phyloP scores from a whole-genome alignment of 2,888 invertebrate species.

The Bugula neritina region DNA sequence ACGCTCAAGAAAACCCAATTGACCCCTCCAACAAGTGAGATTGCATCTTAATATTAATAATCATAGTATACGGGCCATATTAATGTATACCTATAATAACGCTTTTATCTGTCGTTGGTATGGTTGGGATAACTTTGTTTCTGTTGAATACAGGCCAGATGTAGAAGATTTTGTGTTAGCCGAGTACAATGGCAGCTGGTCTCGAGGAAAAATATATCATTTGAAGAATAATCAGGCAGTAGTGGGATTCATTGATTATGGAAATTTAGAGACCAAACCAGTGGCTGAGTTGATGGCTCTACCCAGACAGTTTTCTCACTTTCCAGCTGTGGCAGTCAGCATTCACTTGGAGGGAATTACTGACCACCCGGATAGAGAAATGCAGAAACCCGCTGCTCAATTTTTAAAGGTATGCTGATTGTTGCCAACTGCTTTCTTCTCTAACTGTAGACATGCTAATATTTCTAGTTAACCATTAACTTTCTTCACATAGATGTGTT shows the following conservation, averaged over 20 bases:
- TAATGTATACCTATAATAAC: no score
- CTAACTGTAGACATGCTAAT: no score
- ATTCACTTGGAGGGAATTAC: background rate
- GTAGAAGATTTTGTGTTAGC: background rate
- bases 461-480: no score
- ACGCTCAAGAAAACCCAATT: background rate
- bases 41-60: no score
- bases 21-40: no score
- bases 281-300: background rate
- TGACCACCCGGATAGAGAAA: background rate
- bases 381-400: background rate
- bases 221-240: background rate
- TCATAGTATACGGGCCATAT: no score
- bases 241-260: conserved; percentile 7
- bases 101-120: no score
- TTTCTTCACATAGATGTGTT: no score
- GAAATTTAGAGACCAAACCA: background rate
- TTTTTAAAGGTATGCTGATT: no score
- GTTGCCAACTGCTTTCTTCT: no score
- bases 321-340: conserved; percentile 13
- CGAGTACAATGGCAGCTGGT: background rate
- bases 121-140: no score
- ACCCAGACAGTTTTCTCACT: conserved; percentile 1
- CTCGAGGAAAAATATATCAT: background rate
- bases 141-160: background rate